Evolutionary conservation across 2,797 vertebrate genomes (phyloP).

Genomic region (Mareca penelope): DNA sequence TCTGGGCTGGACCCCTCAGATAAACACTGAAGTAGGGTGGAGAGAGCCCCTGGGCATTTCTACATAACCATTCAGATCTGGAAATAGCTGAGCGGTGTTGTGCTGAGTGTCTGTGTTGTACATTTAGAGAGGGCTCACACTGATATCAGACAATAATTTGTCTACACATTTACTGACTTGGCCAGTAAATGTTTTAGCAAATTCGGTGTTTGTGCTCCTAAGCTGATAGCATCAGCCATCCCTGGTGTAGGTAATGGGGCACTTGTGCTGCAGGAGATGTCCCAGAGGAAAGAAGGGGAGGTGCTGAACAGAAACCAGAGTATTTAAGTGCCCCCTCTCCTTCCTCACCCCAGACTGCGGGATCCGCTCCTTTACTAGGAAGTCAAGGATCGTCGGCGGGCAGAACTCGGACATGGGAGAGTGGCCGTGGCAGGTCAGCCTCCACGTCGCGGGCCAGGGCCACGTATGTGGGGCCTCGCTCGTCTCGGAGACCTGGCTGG

Average conservation of each 20-base stretch:
- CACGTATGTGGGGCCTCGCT: constrained; percentile 92
- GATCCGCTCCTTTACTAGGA: constrained; percentile 75
- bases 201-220: not conserved
- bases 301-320: not conserved
- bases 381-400: constrained; percentile 90
- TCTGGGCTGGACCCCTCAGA: not conserved
- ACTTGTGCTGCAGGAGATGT: not conserved
- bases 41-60: not conserved
- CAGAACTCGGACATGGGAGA: constrained; percentile 83
- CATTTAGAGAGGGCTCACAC: not conserved
- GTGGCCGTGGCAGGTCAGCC: constrained; percentile 97
- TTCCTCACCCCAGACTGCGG: constrained; percentile 83
- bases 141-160: fast-evolving
- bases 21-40: fast-evolving
- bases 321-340: not conserved
- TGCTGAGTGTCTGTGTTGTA: fast-evolving
- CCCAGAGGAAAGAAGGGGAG: fast-evolving
- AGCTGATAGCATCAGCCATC: not conserved
- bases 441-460: constrained; percentile 77
- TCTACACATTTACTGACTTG: fast-evolving
- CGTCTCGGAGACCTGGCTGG: constrained; percentile 85
- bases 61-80: not conserved
- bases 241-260: fast-evolving
- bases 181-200: not conserved
- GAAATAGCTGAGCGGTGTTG: not conserved